Evolutionary conservation across 2,797 vertebrate species (phyloP).

Genomic region (Typhlichthys subterraneus): DNA sequence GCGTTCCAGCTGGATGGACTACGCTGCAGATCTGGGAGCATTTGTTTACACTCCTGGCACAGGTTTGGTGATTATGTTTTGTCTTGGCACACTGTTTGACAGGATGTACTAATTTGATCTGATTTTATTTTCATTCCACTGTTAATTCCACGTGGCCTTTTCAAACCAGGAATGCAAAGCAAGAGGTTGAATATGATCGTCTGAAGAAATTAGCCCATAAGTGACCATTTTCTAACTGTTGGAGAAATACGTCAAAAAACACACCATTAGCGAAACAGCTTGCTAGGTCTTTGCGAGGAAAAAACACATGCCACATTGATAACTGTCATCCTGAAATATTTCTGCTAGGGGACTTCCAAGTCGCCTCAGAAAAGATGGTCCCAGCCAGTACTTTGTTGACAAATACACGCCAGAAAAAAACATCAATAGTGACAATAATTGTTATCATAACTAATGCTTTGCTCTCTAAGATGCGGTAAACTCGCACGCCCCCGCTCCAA

Average conservation of each 20-base stretch:
- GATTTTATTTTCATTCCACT: background rate
- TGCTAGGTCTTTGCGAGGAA: conserved; percentile 8
- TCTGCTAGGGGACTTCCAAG: conserved; percentile 35
- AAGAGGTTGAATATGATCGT: no score
- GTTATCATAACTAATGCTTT: conserved; percentile 29
- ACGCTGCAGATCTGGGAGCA: conserved; percentile 36
- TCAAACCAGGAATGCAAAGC: no score
- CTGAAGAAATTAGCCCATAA: no score
- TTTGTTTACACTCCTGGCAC: conserved; percentile 27
- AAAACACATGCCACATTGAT: conserved; percentile 15
- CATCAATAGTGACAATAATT: conserved; percentile 51
- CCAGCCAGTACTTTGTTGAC: conserved; percentile 5
- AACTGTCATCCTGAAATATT: conserved; percentile 31
- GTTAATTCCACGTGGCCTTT: no score
- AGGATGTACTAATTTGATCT: conserved; percentile 30
- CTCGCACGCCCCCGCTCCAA: conserved; percentile 30
- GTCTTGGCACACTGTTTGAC: conserved; percentile 16
- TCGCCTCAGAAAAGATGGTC: conserved; percentile 2
- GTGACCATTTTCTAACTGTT: no score
- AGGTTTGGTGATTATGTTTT: conserved; percentile 9
- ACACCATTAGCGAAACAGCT: conserved; percentile 8
- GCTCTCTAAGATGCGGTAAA: conserved; percentile 6
- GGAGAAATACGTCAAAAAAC: background rate
- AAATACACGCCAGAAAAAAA: conserved; percentile 32
- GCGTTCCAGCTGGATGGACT: conserved; percentile 16